Conservation (phyloP, 2,888 invertebrate species). For the Meta bourneti region DNA sequence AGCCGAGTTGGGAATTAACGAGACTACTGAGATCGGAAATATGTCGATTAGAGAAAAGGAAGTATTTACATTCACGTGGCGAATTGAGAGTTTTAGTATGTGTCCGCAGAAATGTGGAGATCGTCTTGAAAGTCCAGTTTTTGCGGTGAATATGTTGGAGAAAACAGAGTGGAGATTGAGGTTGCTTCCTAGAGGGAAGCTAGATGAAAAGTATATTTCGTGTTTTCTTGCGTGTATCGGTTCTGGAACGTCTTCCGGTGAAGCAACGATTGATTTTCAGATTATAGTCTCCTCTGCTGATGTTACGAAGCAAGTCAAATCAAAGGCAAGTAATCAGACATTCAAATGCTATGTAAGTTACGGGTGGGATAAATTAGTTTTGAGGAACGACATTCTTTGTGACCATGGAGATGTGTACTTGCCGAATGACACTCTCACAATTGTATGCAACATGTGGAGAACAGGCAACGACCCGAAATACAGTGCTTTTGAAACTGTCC, state of each 20-base stretch:
- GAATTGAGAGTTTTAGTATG: conserved; percentile 40
- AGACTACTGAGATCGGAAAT: neutral
- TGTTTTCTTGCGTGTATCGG: neutral
- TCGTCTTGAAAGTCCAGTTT: conserved; percentile 5
- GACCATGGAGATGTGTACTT: neutral
- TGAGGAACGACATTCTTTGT: neutral
- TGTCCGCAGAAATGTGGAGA: conserved; percentile 3
- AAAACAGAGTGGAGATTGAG: neutral
- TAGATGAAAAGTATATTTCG: neutral
- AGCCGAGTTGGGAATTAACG: too few relatives aligned
- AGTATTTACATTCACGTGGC: conserved; percentile 15
- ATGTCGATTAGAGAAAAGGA: neutral
- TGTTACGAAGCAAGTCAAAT: neutral
- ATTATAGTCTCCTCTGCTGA: neutral
- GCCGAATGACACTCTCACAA: neutral
- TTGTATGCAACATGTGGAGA: neutral
- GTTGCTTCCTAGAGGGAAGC: conserved; percentile 16
- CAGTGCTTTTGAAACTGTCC: too few relatives aligned
- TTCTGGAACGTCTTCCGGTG: neutral
- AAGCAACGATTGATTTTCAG: neutral
- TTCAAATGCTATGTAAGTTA: too few relatives aligned
- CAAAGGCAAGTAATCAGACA: neutral
- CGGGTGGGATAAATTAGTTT: too few relatives aligned
- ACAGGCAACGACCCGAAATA: neutral
- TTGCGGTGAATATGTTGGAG: neutral